A percentile compares a stretch with the other conserved stretches of the same genome.
Conservation (phyloP, 2,888 invertebrate species). For the Andrena chrysosceles region DNA sequence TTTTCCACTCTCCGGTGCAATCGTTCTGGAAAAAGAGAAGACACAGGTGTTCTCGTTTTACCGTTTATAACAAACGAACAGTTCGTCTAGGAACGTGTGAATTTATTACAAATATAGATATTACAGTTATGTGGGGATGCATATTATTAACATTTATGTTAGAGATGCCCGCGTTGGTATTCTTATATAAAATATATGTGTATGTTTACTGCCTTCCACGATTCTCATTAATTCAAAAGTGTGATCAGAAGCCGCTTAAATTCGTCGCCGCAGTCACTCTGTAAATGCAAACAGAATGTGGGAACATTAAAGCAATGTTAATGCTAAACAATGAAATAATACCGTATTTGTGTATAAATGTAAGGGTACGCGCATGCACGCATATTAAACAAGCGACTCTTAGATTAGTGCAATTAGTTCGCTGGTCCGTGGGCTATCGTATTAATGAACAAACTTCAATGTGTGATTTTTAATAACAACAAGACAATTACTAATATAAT, state of each 20-base stretch:
- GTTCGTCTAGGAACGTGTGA: constrained; percentile 47
- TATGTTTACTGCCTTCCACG: constrained; percentile 43
- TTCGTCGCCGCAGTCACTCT: constrained; percentile 84
- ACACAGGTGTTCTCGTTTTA: constrained; percentile 45
- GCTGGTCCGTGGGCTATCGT: not conserved
- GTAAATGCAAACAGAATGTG: constrained; percentile 77
- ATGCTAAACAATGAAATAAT: constrained; percentile 26
- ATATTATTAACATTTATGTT: constrained; percentile 65
- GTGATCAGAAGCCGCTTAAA: constrained; percentile 83
- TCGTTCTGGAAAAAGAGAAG: constrained; percentile 81
- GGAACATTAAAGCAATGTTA: constrained; percentile 60
- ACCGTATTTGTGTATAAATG: constrained; percentile 41
- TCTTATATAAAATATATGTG: constrained; percentile 47
- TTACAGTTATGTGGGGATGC: constrained; percentile 60
- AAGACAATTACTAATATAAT: constrained; percentile 26
- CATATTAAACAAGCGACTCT: constrained; percentile 24
- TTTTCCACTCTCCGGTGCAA: constrained; percentile 79
- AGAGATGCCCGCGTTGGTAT: constrained; percentile 42
- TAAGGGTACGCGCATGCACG: constrained; percentile 41
- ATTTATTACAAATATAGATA: constrained; percentile 65
- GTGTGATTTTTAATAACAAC: constrained; percentile 9
- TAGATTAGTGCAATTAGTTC: constrained; percentile 61
- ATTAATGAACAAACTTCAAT: constrained; percentile 21
- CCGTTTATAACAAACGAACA: constrained; percentile 16
- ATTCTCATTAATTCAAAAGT: constrained; percentile 80